Base-by-base conservation (phyloP, 2,888 invertebrate species). In the Hedya salicella region DNA sequence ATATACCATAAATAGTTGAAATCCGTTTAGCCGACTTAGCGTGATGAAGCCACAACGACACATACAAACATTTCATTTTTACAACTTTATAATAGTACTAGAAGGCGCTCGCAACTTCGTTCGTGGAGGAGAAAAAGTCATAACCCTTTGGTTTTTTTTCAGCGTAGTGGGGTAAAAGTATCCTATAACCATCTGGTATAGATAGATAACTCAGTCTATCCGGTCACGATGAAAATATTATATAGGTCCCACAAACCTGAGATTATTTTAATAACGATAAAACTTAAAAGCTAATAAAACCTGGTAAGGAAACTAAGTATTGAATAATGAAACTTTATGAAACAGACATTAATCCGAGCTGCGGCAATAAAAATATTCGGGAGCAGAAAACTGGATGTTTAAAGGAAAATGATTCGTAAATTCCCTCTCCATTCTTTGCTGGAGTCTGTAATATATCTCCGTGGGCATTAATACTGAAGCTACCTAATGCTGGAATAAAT, bases 351-450 rank as follows among this genome's bases (percentile, higher is more conserved):
- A 62, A 62, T 46, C 52, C 40, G 11, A 2, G 46, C 36, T 11
- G 19, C 11, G 40, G 63, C 14, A 32, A 32, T 57, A 50, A 57
- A 57, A 64, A 57, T 40, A 48, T 40, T 57, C 19, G 17, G 13
- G 16, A 40, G 19, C 39, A 14, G 17, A 14, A 56, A 14, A 14
- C 14, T 11, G 19, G 11, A 11, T 17, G 14, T 44, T 57, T 42
- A 44, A 59, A 50, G 16, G 50, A 73, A 74, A 77, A 77, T 75
- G 71, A 78, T 75, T 78, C 72, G 75, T 69, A 67, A 73, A 72
- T 74, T 73, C 73, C 70, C 36, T 36, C 70, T 71, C 69, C 70
- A 72, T 75, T 75, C 72, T 70, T 65, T 44, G 64, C 44, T 54
- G 52, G 67, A 50, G 62, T 68, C 62, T 39, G 67, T 56, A 69